Base-by-base conservation (phyloP, 1,140 invertebrate species). In the Drosophila ercepeae region DNA sequence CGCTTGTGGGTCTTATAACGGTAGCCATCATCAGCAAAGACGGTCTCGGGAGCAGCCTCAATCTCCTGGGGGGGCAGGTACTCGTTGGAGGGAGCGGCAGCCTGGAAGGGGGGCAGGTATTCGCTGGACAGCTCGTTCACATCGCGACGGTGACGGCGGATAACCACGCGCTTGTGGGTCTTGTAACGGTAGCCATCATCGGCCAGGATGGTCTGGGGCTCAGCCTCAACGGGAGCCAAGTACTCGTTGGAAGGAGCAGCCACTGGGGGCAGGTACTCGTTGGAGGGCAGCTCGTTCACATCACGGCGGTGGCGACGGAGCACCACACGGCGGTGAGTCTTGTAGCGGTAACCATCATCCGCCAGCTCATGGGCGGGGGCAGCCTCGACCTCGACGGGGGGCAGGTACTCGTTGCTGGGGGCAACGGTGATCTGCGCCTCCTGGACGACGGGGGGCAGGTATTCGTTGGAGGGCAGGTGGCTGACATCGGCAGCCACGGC, bases 401-500 rank as follows among this genome's bases (percentile, higher is more conserved):
- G 54, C 34, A 84, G 61, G 27, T 86, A 86, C 21, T 89, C 78
- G 51, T 88, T 88, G 70, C 25, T 55, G 34, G 82, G 82, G 5
- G 46, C 42, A 49, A 44, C 59, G 23, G 81, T 27, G 60, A 73
- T 69, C 52, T 88, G 76, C 9, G 34, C 42, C 48, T 76, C 69
- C 34, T 68, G 55, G 58, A 68, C 54, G 11, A 70, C 60, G 16
- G 78, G 78, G 14, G 86, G 82, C 77, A 89, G 44, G 49, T 90
- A 90, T 19, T 91, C 82, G 57, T 76, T 89, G 55, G 84, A 64
- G 32, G 88, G 89, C 70, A 90, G 78, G 57, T 90, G 89, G 68
- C 84, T 90, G 68, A 90, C 89, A 81, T 90, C 89, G 67, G 83
- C 84, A 63, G 89, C 78, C 49, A 88, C 79, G 48, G 71, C 79